Percentiles rank a stretch among this genome's conserved stretches.
phyloP scores from a whole-genome alignment of 1,140 invertebrate species.

The Theocolax elegans region DNA sequence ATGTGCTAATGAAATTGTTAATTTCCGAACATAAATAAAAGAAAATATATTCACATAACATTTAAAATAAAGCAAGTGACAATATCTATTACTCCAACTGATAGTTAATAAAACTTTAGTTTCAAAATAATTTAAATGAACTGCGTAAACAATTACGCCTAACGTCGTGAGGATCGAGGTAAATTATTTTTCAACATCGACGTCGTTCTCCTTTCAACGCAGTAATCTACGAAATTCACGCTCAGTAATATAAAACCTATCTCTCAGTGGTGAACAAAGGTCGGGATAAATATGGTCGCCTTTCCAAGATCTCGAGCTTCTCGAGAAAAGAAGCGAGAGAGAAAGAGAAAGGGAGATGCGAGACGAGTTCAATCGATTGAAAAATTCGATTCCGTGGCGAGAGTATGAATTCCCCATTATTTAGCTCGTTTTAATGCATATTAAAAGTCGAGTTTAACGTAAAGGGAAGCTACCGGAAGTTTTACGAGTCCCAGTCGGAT shows the following conservation, averaged over 20 bases:
- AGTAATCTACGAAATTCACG: conserved; percentile 10
- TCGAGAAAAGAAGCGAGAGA: background rate
- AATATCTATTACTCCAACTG: background rate
- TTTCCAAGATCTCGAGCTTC: background rate
- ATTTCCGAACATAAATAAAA: no score
- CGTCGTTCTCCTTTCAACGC: background rate
- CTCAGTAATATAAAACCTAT: background rate
- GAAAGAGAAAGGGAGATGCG: background rate
- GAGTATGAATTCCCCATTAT: conserved; percentile 22
- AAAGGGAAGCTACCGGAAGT: background rate
- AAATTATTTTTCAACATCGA: conserved; percentile 20
- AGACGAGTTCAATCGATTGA: conserved; percentile 29
- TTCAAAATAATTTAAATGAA: background rate
- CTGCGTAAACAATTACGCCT: background rate
- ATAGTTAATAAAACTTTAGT: background rate
- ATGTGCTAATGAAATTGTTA: no score
- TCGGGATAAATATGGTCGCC: conserved; percentile 9
- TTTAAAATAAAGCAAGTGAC: background rate
- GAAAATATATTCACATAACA: background rate
- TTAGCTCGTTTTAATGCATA: conserved; percentile 33
- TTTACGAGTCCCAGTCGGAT: background rate
- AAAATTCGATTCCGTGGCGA: conserved; percentile 24
- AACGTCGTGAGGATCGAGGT: no score
- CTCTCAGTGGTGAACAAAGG: conserved; percentile 2
- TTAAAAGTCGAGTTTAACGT: conserved; percentile 12